A percentile compares a stretch with the other conserved stretches of the same genome.
phyloP scores from a whole-genome alignment of 2,888 invertebrate species.

The Mylabris sibirica region DNA sequence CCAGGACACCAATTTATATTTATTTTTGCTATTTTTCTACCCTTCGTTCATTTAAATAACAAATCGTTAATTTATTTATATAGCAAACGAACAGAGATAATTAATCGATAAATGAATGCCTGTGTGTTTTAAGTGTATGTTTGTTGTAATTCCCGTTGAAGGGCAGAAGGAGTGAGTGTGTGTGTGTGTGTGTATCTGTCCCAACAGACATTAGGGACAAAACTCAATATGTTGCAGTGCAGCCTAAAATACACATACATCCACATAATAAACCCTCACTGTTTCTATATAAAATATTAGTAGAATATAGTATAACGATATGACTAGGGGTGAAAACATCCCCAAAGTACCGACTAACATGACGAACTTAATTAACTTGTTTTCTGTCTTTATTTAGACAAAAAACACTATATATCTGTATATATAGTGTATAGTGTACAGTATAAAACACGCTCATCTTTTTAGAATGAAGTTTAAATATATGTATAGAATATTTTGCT shows the following conservation, averaged over 20 bases:
- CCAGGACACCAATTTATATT: background rate
- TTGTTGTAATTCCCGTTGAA: background rate
- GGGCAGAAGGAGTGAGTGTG: too few relatives aligned
- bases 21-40: background rate
- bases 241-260: slow-evolving; percentile 25
- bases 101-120: background rate
- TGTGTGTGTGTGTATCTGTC: slow-evolving; percentile 25
- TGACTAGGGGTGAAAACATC: slow-evolving; percentile 47
- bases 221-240: slow-evolving; percentile 47
- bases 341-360: slow-evolving; percentile 49
- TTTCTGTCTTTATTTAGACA: slow-evolving; percentile 53
- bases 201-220: slow-evolving; percentile 38
- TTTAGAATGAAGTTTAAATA: slow-evolving; percentile 20
- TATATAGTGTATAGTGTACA: slow-evolving; percentile 36
- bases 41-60: background rate
- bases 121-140: background rate
- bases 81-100: background rate
- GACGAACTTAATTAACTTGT: slow-evolving; percentile 55
- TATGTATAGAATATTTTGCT: slow-evolving; percentile 1
- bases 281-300: slow-evolving; percentile 51
- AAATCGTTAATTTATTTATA: background rate
- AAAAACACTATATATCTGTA: slow-evolving; percentile 38
- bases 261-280: slow-evolving; percentile 42
- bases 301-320: slow-evolving; percentile 53
- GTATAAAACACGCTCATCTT: slow-evolving; percentile 46